phyloP scores from a whole-genome alignment of 2,113 vertebrate species.

The Sinocyclocheilus grahami region DNA sequence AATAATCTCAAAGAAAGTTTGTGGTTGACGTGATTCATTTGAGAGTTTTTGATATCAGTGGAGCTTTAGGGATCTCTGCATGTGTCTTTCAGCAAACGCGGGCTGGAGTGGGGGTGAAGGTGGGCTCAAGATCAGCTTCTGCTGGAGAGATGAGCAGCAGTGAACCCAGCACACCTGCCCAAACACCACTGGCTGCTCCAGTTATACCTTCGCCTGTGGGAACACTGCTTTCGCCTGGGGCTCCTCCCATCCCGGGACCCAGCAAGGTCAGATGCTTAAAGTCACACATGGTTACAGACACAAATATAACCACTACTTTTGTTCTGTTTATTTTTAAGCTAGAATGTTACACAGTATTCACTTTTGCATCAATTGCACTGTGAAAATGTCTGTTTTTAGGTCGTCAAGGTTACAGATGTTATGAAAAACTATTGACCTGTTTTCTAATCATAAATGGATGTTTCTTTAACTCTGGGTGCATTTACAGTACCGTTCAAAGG shows the following conservation, averaged over 20 bases:
- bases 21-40: not conserved
- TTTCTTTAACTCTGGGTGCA: not conserved
- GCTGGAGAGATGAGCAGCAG: slow-evolving; percentile 97
- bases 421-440: not conserved
- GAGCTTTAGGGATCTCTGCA: not conserved
- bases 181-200: slow-evolving; percentile 90
- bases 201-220: slow-evolving; percentile 82
- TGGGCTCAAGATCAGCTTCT: slow-evolving; percentile 83
- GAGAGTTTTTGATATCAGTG: not conserved
- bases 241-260: slow-evolving; percentile 76
- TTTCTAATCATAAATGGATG: not conserved
- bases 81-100: slow-evolving; percentile 39
- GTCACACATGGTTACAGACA: not conserved
- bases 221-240: slow-evolving; percentile 80
- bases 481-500: not conserved
- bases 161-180: slow-evolving; percentile 92
- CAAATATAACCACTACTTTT: not conserved
- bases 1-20: too few species aligned
- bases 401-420: not conserved
- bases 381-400: not conserved
- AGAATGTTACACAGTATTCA: not conserved
- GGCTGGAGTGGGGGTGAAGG: slow-evolving; percentile 53
- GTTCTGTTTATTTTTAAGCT: not conserved
- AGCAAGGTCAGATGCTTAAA: slow-evolving; percentile 82
- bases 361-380: not conserved